Evolutionary conservation across 2,888 invertebrate species (phyloP), one percentile per base, ranked within the genome.

Genomic region (Pilophorus perplexus): DNA sequence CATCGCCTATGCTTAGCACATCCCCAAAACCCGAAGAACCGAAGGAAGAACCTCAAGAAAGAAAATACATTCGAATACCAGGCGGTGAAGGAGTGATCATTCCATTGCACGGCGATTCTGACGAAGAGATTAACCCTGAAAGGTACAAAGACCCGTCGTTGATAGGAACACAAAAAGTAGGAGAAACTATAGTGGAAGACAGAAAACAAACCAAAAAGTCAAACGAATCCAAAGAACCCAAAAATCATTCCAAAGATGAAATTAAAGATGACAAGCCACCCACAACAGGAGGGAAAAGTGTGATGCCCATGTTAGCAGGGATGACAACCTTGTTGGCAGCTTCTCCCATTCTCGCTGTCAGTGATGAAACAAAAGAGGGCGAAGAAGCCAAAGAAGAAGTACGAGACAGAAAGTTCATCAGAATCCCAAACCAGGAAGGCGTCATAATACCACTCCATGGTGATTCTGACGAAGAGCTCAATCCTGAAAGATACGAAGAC

Each of bases 1-100:
- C 62, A 16, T 46, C 62, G 2, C 62, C 62, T 5, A 62, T 62
- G 12, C 62, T 62, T 18, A 20, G n/a, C n/a, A 23, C 12, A 12
- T 62, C 62, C 10, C n/a, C 20, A 28, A 18, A 28, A 28, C n/a
- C 44, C 8, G 64, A 71, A 18, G 71, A 55, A 12, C 70, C 70
- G 18, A 80, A 82, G 70, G 79, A 81, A 0, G 82, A 82, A 16
- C 80, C 81, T 60, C 80, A 80, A 68, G 72, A 71, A 12, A 73
- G 22, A 67, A 69, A 10, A 81, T 59, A 48, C 25, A 68, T 70
- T 23, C 62, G 57, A 28, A 71, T 69, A 18, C 65, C 65, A 12
- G 57, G 68, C 54, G 55, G 55, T 33, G 71, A 71, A 27, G 69
- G 68, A 37, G 60, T 72, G 46, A 71, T 71, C 46, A 68, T 72